Evolutionary conservation across 2,797 vertebrate species (phyloP).

Genomic region (Phrynocephalus guinanensis): DNA sequence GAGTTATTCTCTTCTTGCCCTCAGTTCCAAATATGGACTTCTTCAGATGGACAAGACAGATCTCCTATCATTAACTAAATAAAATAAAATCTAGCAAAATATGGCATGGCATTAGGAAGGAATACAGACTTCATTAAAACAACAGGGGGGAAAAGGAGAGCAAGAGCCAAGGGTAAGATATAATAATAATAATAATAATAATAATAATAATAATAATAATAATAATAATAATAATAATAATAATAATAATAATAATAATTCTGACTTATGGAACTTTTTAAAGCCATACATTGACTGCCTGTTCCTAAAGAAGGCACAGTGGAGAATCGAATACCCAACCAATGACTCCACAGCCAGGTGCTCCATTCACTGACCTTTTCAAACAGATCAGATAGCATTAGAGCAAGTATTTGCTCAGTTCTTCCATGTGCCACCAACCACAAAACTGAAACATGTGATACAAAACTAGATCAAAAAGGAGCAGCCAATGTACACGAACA

Average conservation of each 20-base stretch:
- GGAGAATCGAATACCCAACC: no score
- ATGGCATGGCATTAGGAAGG: neutral
- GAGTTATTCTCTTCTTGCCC: neutral
- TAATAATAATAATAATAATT: no score
- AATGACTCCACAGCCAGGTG: no score
- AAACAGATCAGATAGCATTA: neutral
- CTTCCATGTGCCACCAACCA: neutral
- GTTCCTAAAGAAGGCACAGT: no score
- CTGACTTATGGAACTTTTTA: no score
- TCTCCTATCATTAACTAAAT: neutral
- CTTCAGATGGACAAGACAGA: neutral
- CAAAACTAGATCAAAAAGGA: neutral
- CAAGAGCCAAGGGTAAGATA: neutral
- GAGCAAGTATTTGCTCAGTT: conserved; percentile 3
- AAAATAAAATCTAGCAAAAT: neutral
- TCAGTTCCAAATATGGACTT: neutral
- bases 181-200: no score
- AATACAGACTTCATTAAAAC: neutral
- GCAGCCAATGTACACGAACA: conserved; percentile 20
- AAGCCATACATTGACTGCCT: no score
- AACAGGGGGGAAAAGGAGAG: neutral
- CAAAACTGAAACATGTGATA: conserved; percentile 10
- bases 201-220: no score
- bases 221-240: no score
- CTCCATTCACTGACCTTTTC: no score